Conservation (phyloP, 2,888 invertebrate genomes). For the Chydorus sphaericus region DNA sequence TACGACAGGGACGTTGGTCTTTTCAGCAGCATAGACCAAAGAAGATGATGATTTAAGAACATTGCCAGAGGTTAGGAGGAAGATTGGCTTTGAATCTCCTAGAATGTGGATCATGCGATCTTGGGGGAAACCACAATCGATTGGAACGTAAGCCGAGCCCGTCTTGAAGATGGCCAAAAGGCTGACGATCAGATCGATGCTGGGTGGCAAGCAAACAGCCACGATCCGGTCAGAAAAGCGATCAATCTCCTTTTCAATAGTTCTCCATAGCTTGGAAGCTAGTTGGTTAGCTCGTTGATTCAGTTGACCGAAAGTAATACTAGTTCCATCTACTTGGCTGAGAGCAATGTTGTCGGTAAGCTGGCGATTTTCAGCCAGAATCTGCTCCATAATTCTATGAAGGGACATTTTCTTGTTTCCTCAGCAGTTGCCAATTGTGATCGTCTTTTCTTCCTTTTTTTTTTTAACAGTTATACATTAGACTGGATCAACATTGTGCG, state of each 20-base stretch:
- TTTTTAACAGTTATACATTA: too few relatives aligned
- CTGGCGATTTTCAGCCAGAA: too few relatives aligned
- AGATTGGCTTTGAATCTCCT: constrained; percentile 51
- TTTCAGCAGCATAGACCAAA: neutral
- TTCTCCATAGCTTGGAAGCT: neutral
- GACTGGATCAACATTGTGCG: too few relatives aligned
- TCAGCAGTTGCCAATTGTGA: too few relatives aligned
- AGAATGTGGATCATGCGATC: constrained; percentile 60
- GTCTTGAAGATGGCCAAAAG: constrained; percentile 63
- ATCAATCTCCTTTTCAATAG: constrained; percentile 29
- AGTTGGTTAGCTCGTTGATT: neutral
- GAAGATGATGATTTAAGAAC: neutral
- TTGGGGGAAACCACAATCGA: constrained; percentile 56
- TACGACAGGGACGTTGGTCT: neutral
- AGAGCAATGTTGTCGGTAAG: too few relatives aligned
- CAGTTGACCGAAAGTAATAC: neutral
- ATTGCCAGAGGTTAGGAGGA: constrained; percentile 47
- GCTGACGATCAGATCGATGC: constrained; percentile 47
- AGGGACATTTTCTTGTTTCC: too few relatives aligned
- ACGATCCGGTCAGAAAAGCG: constrained; percentile 55
- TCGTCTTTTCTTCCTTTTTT: too few relatives aligned
- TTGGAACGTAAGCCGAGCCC: constrained; percentile 69
- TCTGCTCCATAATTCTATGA: too few relatives aligned
- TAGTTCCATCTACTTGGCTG: neutral
- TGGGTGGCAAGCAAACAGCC: constrained; percentile 64